Evolutionary conservation across 2,113 vertebrate genomes (phyloP).

Genomic region (Plecturocebus donacophilus): DNA sequence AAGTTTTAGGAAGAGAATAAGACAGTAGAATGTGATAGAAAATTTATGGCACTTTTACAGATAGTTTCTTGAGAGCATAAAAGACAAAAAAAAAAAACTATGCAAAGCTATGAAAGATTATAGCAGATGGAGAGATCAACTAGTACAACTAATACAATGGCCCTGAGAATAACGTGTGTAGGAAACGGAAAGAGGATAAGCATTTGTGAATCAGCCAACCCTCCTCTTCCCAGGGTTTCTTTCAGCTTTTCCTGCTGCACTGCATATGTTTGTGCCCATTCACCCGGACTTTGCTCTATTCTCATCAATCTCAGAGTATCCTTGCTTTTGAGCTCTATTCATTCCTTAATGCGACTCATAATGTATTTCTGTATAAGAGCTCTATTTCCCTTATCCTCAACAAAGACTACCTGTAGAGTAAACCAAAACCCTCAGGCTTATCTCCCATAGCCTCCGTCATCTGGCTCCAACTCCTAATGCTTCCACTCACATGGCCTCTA

Average conservation of each 20-base stretch:
- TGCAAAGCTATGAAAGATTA: neutral
- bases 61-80: neutral
- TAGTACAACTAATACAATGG: rapidly evolving
- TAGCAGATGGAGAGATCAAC: rapidly evolving
- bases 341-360: neutral
- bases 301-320: neutral
- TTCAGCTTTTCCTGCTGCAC: neutral
- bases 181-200: neutral
- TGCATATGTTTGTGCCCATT: neutral
- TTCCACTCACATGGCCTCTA: neutral
- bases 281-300: neutral
- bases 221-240: neutral
- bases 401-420: neutral
- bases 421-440: neutral
- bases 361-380: neutral
- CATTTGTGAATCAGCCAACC: neutral
- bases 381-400: neutral
- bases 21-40: neutral
- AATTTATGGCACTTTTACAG: neutral
- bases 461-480: neutral
- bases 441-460: neutral
- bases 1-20: neutral
- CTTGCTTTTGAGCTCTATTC: neutral
- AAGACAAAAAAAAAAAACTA: neutral
- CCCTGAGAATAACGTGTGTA: neutral